Evolutionary conservation across 2,113 vertebrate genomes (phyloP), one percentile per base, ranked within the genome.

Genomic region (Sinocyclocheilus anophthalmus): DNA sequence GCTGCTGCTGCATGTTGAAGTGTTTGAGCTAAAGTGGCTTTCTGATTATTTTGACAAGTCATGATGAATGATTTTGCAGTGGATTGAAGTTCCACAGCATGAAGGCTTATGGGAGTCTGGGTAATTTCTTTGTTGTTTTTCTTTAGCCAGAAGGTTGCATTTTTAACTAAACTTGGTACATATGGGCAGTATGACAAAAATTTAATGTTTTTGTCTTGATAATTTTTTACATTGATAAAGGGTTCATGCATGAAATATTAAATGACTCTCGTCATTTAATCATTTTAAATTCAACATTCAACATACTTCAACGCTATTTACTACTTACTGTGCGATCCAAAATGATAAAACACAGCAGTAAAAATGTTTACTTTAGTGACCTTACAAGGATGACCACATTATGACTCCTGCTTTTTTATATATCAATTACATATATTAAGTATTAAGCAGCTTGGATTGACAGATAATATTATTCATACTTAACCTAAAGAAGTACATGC

Each of bases 11-110:
- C 88, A 85, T 83, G 83, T 83, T 61, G 22, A 61, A 83, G 65
- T n/a, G 61, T 72, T 87, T 76, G 30, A 77, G 72, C 63, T 69
- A 81, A 83, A 86, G 81, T 50, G 63, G 61, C 26, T 57, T n/a
- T 77, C 83, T 85, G 59, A 84, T 87, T 85, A 87, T 85, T 85
- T 75, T 87, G 88, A 89, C 83, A 84, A 80, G 30, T 73, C 72
- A 82, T 85, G 85, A 89, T 89, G 78, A 84, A 87, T 82, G 85
- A 76, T 89, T 87, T 69, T n/a, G 26, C 39, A 53, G 63, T 57
- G 24, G 30, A 70, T 70, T 77, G 85, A 73, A 85, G 33, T 82
- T 11, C 11, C 39, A 33, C 53, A 73, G 48, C 50, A 80, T 53
- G 50, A 24, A 24, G 26, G 82, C 45, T 30, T 55, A 1, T 10